phyloP scores from a whole-genome alignment of 2,113 vertebrate genomes.

The Lynx canadensis region DNA sequence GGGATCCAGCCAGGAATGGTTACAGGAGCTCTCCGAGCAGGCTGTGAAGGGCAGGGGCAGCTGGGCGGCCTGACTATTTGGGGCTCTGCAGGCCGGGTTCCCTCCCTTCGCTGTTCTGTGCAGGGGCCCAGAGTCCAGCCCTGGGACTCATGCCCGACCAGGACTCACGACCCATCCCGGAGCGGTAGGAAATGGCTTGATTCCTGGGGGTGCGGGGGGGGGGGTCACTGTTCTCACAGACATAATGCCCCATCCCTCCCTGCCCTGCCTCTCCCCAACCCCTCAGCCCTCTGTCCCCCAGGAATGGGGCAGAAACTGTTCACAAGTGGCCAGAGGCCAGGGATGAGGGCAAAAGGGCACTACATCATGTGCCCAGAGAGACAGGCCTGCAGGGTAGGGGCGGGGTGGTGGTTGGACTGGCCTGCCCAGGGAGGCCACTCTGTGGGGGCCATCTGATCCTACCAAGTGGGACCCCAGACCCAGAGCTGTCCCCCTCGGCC shows the following conservation, averaged over 20 bases:
- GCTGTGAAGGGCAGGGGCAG: conserved; percentile 70
- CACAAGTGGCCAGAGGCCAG: conserved; percentile 21
- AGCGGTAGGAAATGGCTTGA: background rate
- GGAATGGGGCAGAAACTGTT: background rate
- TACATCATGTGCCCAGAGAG: background rate
- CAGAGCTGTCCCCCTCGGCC: background rate
- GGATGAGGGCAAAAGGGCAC: conserved; percentile 19
- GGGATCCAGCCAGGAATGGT: conserved; percentile 25
- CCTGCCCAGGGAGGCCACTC: background rate
- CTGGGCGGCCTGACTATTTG: conserved; percentile 56
- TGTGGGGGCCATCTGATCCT: background rate
- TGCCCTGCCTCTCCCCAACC: background rate
- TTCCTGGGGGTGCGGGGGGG: background rate
- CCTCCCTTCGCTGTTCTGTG: background rate
- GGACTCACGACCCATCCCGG: background rate
- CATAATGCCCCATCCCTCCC: background rate
- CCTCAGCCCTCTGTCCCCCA: background rate
- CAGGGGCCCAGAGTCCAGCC: background rate
- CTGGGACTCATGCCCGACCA: background rate
- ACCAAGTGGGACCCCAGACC: background rate
- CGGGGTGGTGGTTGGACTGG: background rate
- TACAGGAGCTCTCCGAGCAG: background rate
- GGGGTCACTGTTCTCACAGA: background rate
- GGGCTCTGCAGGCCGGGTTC: background rate
- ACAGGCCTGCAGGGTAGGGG: background rate